Conservation (phyloP, 2,797 vertebrate genomes). For the Falco concolor region DNA sequence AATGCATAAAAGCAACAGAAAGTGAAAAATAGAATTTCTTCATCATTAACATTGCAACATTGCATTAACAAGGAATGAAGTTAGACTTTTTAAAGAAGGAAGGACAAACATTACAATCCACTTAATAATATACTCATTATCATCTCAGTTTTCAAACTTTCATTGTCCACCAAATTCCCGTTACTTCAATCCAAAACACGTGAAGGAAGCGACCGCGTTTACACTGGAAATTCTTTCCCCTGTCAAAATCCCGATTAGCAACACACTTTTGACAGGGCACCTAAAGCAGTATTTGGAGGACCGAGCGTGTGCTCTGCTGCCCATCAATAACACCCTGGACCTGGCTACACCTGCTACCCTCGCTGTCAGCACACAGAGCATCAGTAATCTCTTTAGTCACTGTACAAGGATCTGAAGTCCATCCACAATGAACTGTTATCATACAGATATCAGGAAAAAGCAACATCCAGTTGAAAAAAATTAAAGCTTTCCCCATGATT, state of each 20-base stretch:
- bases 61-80: not conserved
- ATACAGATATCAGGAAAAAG: not conserved
- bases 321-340: not conserved
- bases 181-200: not conserved
- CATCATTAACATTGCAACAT: not conserved
- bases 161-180: not conserved
- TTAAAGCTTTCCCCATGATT: not conserved
- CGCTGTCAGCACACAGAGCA: not conserved
- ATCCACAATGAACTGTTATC: not conserved
- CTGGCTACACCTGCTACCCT: not conserved
- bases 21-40: not conserved
- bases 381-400: not conserved
- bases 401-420: not conserved
- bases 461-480: not conserved
- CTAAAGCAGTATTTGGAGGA: not conserved
- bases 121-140: not conserved
- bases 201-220: not conserved
- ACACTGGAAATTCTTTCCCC: not conserved
- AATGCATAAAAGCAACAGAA: not conserved
- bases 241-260: not conserved
- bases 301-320: not conserved
- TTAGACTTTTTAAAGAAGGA: not conserved
- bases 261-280: not conserved
- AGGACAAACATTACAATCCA: not conserved
- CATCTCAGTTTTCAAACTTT: not conserved